Evolutionary conservation across 2,113 vertebrate genomes (phyloP).

Genomic region (Cebus imitator): DNA sequence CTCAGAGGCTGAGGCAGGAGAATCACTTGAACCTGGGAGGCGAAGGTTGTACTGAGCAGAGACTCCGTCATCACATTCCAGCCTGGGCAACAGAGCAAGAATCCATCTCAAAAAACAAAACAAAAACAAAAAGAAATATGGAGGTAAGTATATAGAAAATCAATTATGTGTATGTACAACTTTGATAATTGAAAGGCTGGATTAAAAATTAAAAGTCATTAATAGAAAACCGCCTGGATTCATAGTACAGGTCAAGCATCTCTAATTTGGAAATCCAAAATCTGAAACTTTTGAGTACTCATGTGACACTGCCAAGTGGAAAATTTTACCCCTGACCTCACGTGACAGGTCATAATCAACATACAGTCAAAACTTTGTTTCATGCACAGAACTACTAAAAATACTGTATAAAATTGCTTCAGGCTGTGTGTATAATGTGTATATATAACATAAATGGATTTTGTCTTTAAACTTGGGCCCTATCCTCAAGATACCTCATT

Average conservation of each 20-base stretch:
- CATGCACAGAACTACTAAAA: background rate
- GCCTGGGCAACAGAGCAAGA: too few relatives aligned
- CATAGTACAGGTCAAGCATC: background rate
- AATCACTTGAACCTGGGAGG: too few relatives aligned
- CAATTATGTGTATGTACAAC: background rate
- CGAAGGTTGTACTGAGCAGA: too few relatives aligned
- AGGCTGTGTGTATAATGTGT: background rate
- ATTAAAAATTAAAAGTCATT: background rate
- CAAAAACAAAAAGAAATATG: background rate
- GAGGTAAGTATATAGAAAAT: background rate
- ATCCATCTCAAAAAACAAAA: too few relatives aligned
- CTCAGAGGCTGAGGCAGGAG: too few relatives aligned
- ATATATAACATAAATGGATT: background rate
- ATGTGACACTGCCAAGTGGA: background rate
- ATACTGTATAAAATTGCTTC: background rate
- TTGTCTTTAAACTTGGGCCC: background rate
- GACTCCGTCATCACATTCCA: too few relatives aligned
- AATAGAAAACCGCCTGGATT: background rate
- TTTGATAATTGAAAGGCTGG: background rate
- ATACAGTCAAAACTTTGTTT: background rate
- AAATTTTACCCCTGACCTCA: background rate
- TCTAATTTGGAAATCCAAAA: background rate
- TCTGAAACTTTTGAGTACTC: background rate
- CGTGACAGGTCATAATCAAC: background rate
- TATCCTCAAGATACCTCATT: background rate